These are phyloP conservation scores for Drosophila prostipennis DNA, from an alignment of 2,888 invertebrate genomes.

Conservation along the genomic window DNA sequence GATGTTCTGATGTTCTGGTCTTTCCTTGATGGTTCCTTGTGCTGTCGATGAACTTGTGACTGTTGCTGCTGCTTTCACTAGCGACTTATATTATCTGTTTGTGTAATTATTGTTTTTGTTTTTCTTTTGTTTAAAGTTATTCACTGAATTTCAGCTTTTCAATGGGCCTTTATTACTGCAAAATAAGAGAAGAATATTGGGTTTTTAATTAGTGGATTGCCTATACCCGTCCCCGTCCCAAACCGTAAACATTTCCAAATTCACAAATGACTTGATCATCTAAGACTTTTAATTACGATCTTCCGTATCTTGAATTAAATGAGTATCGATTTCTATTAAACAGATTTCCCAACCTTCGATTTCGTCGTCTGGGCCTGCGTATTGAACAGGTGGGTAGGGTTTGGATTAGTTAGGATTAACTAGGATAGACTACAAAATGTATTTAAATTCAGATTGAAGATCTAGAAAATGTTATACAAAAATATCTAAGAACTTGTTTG, in stretches of 20 bases:
- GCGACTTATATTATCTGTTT: conserved; percentile 68
- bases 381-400: conserved; percentile 16
- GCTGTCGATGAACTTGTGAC: conserved; percentile 45
- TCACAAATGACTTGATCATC: background rate
- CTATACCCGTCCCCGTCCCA: background rate
- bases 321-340: conserved; percentile 23
- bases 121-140: conserved; percentile 72
- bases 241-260: background rate
- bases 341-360: conserved; percentile 7
- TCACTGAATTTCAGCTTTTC: conserved; percentile 84
- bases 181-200: conserved; percentile 46
- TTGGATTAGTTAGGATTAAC: background rate
- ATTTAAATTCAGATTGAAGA: background rate
- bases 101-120: conserved; percentile 77
- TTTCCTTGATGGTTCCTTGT: conserved; percentile 19
- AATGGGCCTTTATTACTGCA: conserved; percentile 83
- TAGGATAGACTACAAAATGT: background rate
- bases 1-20: conserved; percentile 12
- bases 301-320: conserved; percentile 2
- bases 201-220: background rate
- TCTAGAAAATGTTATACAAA: background rate
- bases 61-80: conserved; percentile 49
- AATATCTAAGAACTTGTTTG: no score
- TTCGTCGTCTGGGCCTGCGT: conserved; percentile 24
- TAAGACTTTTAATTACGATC: background rate